Conservation (phyloP, 2,888 invertebrate genomes). For the Camptogramma bilineatum region DNA sequence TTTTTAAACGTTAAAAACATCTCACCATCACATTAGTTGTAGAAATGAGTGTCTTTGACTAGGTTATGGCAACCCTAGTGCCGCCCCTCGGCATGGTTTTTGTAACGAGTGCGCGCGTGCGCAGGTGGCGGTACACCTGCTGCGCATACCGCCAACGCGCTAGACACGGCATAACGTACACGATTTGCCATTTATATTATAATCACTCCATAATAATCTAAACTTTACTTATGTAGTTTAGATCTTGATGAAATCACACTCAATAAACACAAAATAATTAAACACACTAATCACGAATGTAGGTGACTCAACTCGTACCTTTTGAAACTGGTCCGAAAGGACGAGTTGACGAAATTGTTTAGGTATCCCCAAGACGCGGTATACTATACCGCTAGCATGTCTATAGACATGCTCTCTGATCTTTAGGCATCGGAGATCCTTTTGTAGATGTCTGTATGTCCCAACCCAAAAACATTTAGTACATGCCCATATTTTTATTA, state of each 20-base stretch:
- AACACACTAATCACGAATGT: too few species aligned
- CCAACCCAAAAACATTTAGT: too few species aligned
- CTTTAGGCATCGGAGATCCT: too few species aligned
- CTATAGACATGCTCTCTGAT: too few species aligned
- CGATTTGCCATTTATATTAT: constrained; percentile 48
- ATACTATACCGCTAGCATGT: too few species aligned
- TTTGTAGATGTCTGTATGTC: too few species aligned
- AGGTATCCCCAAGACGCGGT: too few species aligned
- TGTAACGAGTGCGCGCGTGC: constrained; percentile 79
- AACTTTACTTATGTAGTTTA: neutral
- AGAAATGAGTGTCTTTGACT: constrained; percentile 1
- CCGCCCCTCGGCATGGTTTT: constrained; percentile 69
- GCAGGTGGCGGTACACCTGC: constrained; percentile 85
- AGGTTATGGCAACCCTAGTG: constrained; percentile 43
- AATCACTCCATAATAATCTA: constrained; percentile 16
- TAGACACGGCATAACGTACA: constrained; percentile 72
- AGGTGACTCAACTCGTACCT: too few species aligned
- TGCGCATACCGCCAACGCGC: constrained; percentile 65
- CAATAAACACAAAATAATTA: neutral
- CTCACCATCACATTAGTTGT: constrained; percentile 15
- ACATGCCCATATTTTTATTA: too few species aligned
- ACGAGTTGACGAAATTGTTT: too few species aligned
- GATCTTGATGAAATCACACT: neutral
- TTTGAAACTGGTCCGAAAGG: too few species aligned
- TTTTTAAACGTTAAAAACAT: neutral